phyloP scores from a whole-genome alignment of 2,888 invertebrate genomes.

The Augiades crinisus region DNA sequence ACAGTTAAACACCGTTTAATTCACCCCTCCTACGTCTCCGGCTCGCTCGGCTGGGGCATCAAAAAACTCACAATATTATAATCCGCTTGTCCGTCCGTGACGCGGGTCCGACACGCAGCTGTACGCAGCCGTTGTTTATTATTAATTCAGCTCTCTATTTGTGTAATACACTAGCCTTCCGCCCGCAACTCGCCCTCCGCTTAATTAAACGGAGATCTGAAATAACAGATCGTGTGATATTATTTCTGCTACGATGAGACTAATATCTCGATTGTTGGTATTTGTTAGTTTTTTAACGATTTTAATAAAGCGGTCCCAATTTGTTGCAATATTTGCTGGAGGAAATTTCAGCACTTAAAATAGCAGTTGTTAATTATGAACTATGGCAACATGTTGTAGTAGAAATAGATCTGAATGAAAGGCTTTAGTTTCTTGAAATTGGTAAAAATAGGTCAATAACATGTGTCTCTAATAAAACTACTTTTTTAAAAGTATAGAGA shows the following conservation, averaged over 20 bases:
- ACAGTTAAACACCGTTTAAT: not conserved
- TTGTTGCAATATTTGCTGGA: no score
- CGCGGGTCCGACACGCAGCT: slow-evolving; percentile 35
- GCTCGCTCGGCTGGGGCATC: not conserved
- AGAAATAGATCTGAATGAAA: no score
- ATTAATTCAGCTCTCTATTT: slow-evolving; percentile 21
- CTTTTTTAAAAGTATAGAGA: no score
- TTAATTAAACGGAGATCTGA: not conserved
- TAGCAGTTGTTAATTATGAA: no score
- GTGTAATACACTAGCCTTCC: slow-evolving; percentile 7
- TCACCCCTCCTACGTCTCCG: not conserved
- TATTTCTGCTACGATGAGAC: not conserved
- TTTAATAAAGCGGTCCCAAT: no score
- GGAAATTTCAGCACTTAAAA: no score
- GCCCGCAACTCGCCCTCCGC: not conserved
- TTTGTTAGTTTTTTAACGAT: not conserved
- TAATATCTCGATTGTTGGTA: not conserved
- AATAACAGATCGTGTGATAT: not conserved
- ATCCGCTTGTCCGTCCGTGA: slow-evolving; percentile 41
- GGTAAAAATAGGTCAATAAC: no score
- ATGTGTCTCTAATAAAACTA: no score
- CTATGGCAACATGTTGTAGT: no score
- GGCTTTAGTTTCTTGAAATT: no score
- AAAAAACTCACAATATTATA: slow-evolving; percentile 35
- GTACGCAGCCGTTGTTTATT: slow-evolving; percentile 18